Percentiles rank a stretch among this genome's conserved stretches.
These are phyloP conservation scores for Parapsyche elsis DNA, from an alignment of 1,140 invertebrate genomes.

Conservation along the genomic window DNA sequence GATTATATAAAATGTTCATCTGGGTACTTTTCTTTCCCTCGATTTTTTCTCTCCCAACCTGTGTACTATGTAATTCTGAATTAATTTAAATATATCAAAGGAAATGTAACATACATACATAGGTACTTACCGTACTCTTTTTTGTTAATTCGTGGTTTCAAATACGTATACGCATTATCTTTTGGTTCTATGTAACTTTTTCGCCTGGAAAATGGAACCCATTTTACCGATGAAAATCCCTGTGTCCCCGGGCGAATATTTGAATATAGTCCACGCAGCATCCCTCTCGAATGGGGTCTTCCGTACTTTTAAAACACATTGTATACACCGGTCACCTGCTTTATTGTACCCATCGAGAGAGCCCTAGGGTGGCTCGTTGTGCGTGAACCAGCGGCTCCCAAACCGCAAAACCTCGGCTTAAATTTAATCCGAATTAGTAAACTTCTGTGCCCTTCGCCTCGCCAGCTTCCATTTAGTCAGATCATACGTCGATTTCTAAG, in stretches of 20 bases:
- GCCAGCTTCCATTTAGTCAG: too few species aligned
- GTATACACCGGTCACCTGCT: slow-evolving; percentile 30
- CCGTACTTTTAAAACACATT: slow-evolving; percentile 41
- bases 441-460: too few species aligned
- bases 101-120: not conserved
- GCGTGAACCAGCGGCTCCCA: not conserved
- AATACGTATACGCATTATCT: not conserved
- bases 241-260: slow-evolving; percentile 3
- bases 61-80: not conserved
- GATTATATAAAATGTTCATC: too few species aligned
- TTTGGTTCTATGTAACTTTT: not conserved
- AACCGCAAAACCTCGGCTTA: slow-evolving; percentile 6
- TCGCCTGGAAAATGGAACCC: not conserved
- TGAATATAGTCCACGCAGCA: slow-evolving; percentile 7
- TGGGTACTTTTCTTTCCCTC: too few species aligned
- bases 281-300: slow-evolving; percentile 13
- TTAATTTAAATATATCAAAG: not conserved
- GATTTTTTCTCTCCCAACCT: too few species aligned
- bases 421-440: slow-evolving; percentile 19
- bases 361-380: not conserved
- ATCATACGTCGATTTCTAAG: too few species aligned
- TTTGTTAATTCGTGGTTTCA: not conserved
- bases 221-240: slow-evolving; percentile 3
- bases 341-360: slow-evolving; percentile 2
- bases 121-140: not conserved